Percentiles rank a stretch among this genome's conserved stretches.
Conservation (phyloP, 2,797 vertebrate species). For the Coluber constrictor region DNA sequence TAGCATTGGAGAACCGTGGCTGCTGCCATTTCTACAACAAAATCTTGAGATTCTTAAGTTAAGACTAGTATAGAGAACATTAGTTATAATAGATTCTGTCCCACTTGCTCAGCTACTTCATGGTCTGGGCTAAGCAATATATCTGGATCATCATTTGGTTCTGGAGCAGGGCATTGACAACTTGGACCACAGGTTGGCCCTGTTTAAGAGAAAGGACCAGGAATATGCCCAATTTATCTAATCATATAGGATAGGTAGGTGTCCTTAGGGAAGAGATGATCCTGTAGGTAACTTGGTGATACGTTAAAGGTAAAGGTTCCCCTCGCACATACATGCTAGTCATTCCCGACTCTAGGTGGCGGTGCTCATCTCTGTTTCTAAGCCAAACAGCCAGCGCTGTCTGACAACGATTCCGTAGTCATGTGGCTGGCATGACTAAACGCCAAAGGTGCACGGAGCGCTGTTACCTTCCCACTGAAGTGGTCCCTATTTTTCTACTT, state of each 20-base stretch:
- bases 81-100: neutral
- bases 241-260: neutral
- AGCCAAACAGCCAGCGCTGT: no score
- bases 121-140: neutral
- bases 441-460: no score
- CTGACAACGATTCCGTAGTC: no score
- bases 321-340: no score
- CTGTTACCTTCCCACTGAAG: no score
- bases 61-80: neutral
- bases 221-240: neutral
- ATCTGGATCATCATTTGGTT: neutral
- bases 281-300: neutral
- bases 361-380: no score
- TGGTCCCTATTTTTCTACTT: no score
- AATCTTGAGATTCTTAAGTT: neutral
- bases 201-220: neutral
- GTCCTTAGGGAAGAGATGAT: neutral
- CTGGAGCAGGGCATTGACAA: neutral
- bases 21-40: neutral
- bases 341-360: no score
- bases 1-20: neutral
- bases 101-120: neutral
- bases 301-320: no score
- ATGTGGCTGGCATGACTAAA: no score
- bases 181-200: neutral